phyloP scores from a whole-genome alignment of 2,888 invertebrate genomes.

The Lithophane socia region DNA sequence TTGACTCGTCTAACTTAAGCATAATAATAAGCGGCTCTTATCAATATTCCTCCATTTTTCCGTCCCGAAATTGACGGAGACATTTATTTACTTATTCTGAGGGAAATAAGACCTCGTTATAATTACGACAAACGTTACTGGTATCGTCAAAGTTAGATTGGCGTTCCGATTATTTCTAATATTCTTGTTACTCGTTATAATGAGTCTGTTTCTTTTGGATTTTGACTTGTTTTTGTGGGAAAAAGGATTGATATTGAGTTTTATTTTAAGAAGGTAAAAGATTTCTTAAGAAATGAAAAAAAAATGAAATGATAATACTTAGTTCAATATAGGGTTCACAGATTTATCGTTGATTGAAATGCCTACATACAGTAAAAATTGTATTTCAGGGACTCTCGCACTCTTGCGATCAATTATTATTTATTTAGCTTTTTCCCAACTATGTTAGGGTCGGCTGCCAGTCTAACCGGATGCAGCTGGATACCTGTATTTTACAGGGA shows the following conservation, averaged over 20 bases:
- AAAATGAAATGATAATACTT: no score
- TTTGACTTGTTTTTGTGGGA: slow-evolving; percentile 11
- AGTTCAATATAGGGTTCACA: no score
- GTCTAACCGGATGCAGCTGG: no score
- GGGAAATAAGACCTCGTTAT: slow-evolving; percentile 46
- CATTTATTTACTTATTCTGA: slow-evolving; percentile 45
- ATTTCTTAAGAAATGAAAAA: no score
- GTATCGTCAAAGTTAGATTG: slow-evolving; percentile 68
- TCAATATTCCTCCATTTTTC: slow-evolving; percentile 50
- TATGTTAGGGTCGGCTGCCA: no score
- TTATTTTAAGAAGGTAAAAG: not conserved
- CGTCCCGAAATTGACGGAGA: slow-evolving; percentile 11
- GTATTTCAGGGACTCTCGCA: not conserved
- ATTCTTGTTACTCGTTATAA: slow-evolving; percentile 69
- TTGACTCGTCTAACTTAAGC: slow-evolving; percentile 56
- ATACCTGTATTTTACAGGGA: no score
- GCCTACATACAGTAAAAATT: not conserved
- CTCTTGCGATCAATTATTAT: no score
- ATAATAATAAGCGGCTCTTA: slow-evolving; percentile 50
- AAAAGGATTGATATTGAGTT: not conserved
- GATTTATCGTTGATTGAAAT: not conserved
- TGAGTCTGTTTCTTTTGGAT: slow-evolving; percentile 59
- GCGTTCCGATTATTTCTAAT: slow-evolving; percentile 67
- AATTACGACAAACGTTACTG: slow-evolving; percentile 50
- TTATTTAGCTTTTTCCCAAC: no score